phyloP scores from a whole-genome alignment of 2,888 invertebrate species.

The Lydus trimaculatus region DNA sequence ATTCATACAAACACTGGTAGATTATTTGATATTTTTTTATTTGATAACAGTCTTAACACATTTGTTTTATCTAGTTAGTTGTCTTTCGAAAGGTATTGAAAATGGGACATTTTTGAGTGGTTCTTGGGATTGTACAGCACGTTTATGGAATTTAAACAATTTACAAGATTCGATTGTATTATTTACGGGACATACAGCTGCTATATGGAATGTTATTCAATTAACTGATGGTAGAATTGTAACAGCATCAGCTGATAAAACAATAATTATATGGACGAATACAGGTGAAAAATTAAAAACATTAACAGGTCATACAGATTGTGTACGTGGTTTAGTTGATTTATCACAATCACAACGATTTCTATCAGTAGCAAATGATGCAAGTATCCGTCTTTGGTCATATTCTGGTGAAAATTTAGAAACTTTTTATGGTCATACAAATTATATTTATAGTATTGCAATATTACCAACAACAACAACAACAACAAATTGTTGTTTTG shows the following conservation, averaged over 20 bases:
- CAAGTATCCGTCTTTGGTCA: conserved; percentile 85
- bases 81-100: conserved; percentile 60
- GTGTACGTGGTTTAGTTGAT: conserved; percentile 82
- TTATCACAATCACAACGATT: conserved; percentile 75
- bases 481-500: conserved; percentile 61
- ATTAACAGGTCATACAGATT: conserved; percentile 88
- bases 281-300: conserved; percentile 72
- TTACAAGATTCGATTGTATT: conserved; percentile 64
- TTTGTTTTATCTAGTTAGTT: conserved; percentile 59
- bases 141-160: conserved; percentile 76
- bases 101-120: conserved; percentile 76
- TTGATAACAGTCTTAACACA: conserved; percentile 12
- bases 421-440: conserved; percentile 82
- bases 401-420: conserved; percentile 78
- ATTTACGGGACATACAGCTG: conserved; percentile 77
- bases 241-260: conserved; percentile 94
- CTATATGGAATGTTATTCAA: conserved; percentile 83
- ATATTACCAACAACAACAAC: conserved; percentile 62
- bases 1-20: conserved; percentile 81
- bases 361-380: conserved; percentile 93
- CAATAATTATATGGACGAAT: conserved; percentile 82
- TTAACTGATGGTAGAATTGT: conserved; percentile 67
- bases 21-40: conserved; percentile 11
- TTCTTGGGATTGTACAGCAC: conserved; percentile 93
- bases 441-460: conserved; percentile 83